These are phyloP conservation scores for Zenarchopterus dispar DNA, from an alignment of 2,797 vertebrate species.

Conservation along the genomic window DNA sequence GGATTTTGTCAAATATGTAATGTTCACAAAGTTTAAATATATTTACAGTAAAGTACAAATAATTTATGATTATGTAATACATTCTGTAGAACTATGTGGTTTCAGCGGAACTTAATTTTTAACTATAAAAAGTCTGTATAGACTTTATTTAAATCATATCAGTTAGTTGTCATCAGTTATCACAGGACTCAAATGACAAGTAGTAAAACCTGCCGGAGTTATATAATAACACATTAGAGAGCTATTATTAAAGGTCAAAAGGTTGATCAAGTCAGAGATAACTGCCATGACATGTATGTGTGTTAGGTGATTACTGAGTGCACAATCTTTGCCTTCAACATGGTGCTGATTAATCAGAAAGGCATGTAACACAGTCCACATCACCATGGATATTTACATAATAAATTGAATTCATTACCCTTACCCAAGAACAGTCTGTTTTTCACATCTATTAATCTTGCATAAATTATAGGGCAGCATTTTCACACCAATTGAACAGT, in stretches of 20 bases:
- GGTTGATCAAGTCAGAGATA: constrained; percentile 28
- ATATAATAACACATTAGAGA: constrained; percentile 18
- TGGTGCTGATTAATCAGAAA: constrained; percentile 37
- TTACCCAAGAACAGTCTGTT: constrained; percentile 38
- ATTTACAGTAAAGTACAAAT: too few relatives aligned
- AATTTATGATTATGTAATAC: too few relatives aligned
- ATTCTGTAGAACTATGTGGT: too few relatives aligned
- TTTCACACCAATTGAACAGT: constrained; percentile 46
- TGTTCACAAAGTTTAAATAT: too few relatives aligned
- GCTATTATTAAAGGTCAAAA: constrained; percentile 42
- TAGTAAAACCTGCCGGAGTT: neutral
- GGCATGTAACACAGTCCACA: constrained; percentile 23
- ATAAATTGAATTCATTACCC: constrained; percentile 53
- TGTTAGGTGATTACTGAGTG: constrained; percentile 15
- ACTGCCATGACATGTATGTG: constrained; percentile 36
- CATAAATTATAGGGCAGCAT: constrained; percentile 47
- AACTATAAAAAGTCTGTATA: too few relatives aligned
- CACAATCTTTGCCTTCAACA: constrained; percentile 38
- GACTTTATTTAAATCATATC: too few relatives aligned
- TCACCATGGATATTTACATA: constrained; percentile 49
- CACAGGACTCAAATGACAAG: constrained; percentile 1
- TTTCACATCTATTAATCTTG: constrained; percentile 48
- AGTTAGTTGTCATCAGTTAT: neutral
- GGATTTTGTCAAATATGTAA: too few relatives aligned
- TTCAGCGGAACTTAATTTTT: too few relatives aligned